Base-by-base conservation (phyloP, 2,888 invertebrate species). In the Leucania comma region DNA sequence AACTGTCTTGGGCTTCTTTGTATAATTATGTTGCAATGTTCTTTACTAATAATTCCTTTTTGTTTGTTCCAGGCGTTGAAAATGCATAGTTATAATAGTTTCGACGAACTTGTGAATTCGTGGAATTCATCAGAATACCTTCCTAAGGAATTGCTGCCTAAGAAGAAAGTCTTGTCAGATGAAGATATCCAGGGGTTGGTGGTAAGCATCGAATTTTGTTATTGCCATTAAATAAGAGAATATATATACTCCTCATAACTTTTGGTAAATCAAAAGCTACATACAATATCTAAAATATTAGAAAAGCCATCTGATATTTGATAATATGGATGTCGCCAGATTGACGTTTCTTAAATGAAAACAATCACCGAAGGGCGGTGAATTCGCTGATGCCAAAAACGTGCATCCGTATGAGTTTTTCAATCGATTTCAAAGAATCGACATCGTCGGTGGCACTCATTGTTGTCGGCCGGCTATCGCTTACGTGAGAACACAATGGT, bases 401-500 rank as follows among this genome's bases (percentile, higher is more conserved):
- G 95, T 96, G 95, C 95, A 95, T 94, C 94, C 94, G 94, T 93
- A 93, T 91, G 89, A 89, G 93, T 94, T 95, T 95, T 94, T 94
- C 92, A 94, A 95, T 94, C 94, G 92, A 91, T 91, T 96, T 95
- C 95, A 91, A 88, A 90, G 95, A 95, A 96, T 90, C 86, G 90
- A 84, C 95, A 89, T 91, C 95, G 94, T 91, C 94, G 95, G 95
- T 95, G 95, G 95, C 93, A 90, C 90, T 93, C 90, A 95, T 95
- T 95, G 95, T 95, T 94, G 93, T 93, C 85, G 87, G 88, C 92
- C 92, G 93, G 89, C 92, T 90, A 90, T 91, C 91, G 90, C 91
- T 93, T 93, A 95, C 95, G 95, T 95, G 95, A 95, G 95, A 95
- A 94, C 92, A 93, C 91, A 94, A 92, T 91, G 90, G 91, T 94